These are phyloP conservation scores for Ricordea florida DNA, from an alignment of 92 coral and sea anemone species.

Conservation along the genomic window DNA sequence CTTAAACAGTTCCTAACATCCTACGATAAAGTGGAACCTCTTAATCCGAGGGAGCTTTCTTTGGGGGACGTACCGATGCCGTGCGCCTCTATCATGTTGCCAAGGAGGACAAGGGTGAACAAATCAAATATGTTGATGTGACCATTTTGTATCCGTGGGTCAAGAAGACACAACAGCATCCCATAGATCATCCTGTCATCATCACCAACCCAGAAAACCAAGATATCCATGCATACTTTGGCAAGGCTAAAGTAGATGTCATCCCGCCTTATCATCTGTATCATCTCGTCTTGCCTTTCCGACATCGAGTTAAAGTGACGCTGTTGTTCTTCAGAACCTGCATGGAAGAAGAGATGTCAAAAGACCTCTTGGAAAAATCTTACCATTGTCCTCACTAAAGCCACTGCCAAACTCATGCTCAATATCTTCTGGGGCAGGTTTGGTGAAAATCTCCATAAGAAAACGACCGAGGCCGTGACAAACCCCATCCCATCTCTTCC, in stretches of 20 bases:
- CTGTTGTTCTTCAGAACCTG: slow-evolving; percentile 3
- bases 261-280: neutral
- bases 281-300: slow-evolving; percentile 1
- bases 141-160: neutral
- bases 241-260: neutral
- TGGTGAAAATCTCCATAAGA: slow-evolving; percentile 19
- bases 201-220: neutral
- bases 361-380: neutral
- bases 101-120: neutral
- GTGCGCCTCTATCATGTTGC: neutral
- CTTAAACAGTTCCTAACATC: neutral
- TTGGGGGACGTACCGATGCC: neutral
- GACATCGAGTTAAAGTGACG: neutral
- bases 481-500: slow-evolving; percentile 17
- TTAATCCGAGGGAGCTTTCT: neutral
- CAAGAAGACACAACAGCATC: neutral
- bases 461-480: neutral
- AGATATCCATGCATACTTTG: neutral
- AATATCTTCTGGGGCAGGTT: slow-evolving; percentile 55
- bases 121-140: neutral
- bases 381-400: neutral
- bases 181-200: neutral
- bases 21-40: neutral
- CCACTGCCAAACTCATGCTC: neutral
- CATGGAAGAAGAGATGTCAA: neutral